Percentiles rank a stretch among this genome's conserved stretches.
Conservation (phyloP, 1,140 invertebrate genomes). For the Calephelis virginiensis region DNA sequence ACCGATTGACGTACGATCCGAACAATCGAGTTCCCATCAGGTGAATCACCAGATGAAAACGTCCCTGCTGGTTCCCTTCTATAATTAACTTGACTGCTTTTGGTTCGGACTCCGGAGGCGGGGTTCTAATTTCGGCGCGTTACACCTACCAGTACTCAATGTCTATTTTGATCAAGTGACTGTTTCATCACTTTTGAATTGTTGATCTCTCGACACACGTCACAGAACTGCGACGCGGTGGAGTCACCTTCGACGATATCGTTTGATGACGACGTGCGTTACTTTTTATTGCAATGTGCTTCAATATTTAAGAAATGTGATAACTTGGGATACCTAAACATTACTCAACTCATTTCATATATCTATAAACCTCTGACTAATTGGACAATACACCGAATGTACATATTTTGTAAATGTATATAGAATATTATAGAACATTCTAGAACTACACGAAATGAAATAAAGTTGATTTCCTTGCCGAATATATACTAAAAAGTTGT, state of each 20-base stretch:
- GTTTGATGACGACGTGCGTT: not conserved
- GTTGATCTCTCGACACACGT: conserved; percentile 29
- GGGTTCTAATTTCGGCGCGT: conserved; percentile 66
- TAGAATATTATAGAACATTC: no score
- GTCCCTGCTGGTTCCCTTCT: conserved; percentile 60
- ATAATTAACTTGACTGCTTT: conserved; percentile 74
- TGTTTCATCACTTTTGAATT: conserved; percentile 51
- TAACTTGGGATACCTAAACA: no score
- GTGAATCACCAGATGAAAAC: conserved; percentile 74
- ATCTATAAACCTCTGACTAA: no score
- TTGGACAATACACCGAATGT: no score
- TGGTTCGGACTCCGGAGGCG: conserved; percentile 72
- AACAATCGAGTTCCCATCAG: conserved; percentile 75
- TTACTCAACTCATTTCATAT: no score
- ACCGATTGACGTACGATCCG: conserved; percentile 73
- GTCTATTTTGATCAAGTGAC: conserved; percentile 58
- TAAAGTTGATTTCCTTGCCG: no score
- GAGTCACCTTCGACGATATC: conserved; percentile 9
- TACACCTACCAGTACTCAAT: conserved; percentile 59
- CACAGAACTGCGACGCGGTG: conserved; percentile 22
- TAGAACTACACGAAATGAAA: no score
- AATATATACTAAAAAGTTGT: no score
- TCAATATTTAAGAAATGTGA: not conserved
- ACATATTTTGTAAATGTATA: no score
- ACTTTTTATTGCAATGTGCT: conserved; percentile 9